Evolutionary conservation across 2,888 invertebrate species (phyloP), one percentile per base, ranked within the genome.

Genomic region (Amphipyra tragopoginis): DNA sequence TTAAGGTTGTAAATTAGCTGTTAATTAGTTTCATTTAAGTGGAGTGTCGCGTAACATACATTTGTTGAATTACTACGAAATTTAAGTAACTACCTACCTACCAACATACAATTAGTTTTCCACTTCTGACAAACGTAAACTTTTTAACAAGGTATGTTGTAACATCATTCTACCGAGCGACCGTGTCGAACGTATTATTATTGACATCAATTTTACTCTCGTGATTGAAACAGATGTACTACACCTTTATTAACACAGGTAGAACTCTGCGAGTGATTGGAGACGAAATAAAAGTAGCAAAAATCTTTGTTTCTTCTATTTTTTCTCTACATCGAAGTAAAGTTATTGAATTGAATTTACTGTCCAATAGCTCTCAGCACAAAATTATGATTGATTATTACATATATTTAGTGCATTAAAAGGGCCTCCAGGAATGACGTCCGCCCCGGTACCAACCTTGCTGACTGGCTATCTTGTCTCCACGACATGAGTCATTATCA

Each of bases 51-150:
- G 36, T 53, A 43, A 52, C 29, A 44, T 10, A 7, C 33, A 47
- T 45, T 52, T 26, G 13, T 38, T 42, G 3, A 21, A 21, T 72
- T 48, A 53, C 34, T 49, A 42, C 15, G 34, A 39, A 54, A 50
- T 38, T 50, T 11, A 45, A 21, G 33, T 69, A 49, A 15, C 29
- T 44, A 62, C 39, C 2, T n/a, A n/a, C n/a, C n/a, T n/a, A n/a
- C n/a, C 33, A 33, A 4, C 33, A 70, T 39, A 48, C 48, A 59
- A 55, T 49, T 59, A 50, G 57, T 50, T 38, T n/a, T 13, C 11
- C 50, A 58, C 50, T 39, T 29, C 50, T 50, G 11, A 38, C 50
- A 50, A 38, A 50, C 50, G 44, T 38, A 42, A 49, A 72, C 55
- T 59, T 67, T 50, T 49, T 14, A 0, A 8, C 44, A n/a, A n/a